Percentiles rank a stretch among this genome's conserved stretches.
Conservation (phyloP, 2,888 invertebrate species). For the Drosophila mettleri region DNA sequence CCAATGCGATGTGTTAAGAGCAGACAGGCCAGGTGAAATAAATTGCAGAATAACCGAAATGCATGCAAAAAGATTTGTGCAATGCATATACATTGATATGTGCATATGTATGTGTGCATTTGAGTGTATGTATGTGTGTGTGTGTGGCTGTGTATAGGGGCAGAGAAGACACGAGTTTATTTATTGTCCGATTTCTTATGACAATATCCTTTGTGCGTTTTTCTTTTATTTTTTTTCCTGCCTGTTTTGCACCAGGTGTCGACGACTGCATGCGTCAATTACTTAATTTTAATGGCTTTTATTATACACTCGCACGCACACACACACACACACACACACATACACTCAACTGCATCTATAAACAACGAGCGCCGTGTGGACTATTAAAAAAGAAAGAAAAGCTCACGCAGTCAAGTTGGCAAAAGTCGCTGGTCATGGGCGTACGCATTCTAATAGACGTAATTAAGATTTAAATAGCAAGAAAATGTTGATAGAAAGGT, state of each 20-base stretch:
- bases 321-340: constrained; percentile 20
- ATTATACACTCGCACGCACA: constrained; percentile 49
- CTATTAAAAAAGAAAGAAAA: constrained; percentile 41
- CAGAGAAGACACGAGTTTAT: constrained; percentile 25
- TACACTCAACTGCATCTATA: constrained; percentile 30
- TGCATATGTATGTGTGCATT: neutral
- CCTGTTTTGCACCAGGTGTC: constrained; percentile 44
- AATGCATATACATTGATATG: neutral
- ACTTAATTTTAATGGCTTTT: constrained; percentile 71
- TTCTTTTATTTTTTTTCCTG: constrained; percentile 5
- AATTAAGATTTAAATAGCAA: neutral
- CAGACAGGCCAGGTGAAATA: constrained; percentile 19
- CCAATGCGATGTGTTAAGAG: constrained; percentile 33
- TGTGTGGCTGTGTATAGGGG: neutral
- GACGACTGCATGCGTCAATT: constrained; percentile 56
- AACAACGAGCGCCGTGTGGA: constrained; percentile 35
- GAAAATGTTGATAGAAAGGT: too few species aligned
- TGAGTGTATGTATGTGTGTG: neutral
- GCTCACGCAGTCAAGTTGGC: constrained; percentile 7
- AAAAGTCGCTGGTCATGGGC: constrained; percentile 4
- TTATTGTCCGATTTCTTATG: constrained; percentile 37
- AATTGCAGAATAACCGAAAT: constrained; percentile 31
- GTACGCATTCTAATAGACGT: neutral
- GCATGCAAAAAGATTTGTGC: constrained; percentile 15
- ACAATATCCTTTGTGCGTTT: constrained; percentile 34